Percentiles rank a stretch among this genome's conserved stretches.
Evolutionary conservation across 2,797 vertebrate genomes (phyloP).

Genomic region (Stomatorhinus walkeri): DNA sequence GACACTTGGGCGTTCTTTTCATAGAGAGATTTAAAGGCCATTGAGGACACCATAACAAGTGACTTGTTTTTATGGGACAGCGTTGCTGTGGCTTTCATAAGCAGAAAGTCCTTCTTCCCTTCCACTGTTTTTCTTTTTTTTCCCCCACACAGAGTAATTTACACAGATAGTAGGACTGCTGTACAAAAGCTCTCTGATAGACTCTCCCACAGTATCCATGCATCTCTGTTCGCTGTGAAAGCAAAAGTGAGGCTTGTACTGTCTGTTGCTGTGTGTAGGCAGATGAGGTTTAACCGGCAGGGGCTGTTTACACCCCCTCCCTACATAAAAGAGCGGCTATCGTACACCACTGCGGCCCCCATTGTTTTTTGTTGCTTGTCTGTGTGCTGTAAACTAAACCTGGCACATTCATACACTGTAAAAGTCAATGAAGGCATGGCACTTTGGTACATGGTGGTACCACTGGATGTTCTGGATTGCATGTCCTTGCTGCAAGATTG

Average conservation of each 20-base stretch:
- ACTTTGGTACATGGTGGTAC: not conserved
- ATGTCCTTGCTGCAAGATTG: slow-evolving; percentile 11
- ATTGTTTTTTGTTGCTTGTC: slow-evolving; percentile 17
- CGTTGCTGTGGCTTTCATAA: slow-evolving; percentile 19
- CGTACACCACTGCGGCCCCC: not conserved
- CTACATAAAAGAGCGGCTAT: slow-evolving; percentile 3
- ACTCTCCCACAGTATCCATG: slow-evolving; percentile 17
- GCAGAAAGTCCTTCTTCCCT: slow-evolving; percentile 17
- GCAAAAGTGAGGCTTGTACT: slow-evolving; percentile 1
- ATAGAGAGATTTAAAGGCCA: slow-evolving; percentile 30
- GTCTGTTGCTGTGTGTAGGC: slow-evolving; percentile 12
- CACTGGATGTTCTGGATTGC: not conserved
- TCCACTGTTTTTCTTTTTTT: slow-evolving; percentile 3
- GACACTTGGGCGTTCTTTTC: slow-evolving; percentile 28
- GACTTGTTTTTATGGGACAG: slow-evolving; percentile 25
- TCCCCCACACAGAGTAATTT: slow-evolving; percentile 23
- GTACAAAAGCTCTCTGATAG: slow-evolving; percentile 26
- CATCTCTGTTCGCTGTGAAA: slow-evolving; percentile 28
- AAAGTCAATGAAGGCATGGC: slow-evolving; percentile 5
- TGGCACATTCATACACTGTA: slow-evolving; percentile 1
- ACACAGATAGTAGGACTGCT: slow-evolving; percentile 19
- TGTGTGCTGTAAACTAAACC: not conserved
- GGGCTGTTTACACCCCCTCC: slow-evolving; percentile 11
- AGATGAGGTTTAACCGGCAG: slow-evolving; percentile 21
- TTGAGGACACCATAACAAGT: slow-evolving; percentile 27